Percentiles rank a stretch among this genome's conserved stretches.
Evolutionary conservation across 1,140 invertebrate genomes (phyloP).

Genomic region (Drosophila carrolli): DNA sequence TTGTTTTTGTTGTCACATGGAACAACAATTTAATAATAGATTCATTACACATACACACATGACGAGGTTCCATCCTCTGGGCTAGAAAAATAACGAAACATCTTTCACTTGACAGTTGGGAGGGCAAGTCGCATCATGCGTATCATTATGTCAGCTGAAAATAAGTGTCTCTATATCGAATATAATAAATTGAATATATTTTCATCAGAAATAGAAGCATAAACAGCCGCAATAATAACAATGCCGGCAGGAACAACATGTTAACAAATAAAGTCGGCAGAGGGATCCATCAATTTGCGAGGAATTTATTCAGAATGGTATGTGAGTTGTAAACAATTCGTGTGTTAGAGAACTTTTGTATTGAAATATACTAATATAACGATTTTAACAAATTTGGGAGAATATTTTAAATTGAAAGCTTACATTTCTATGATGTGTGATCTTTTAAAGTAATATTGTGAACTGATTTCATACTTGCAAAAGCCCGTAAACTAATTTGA

Average conservation of each 20-base stretch:
- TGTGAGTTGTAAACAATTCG: constrained; percentile 57
- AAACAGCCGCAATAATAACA: constrained; percentile 62
- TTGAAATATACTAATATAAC: too few relatives aligned
- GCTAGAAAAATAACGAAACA: constrained; percentile 55
- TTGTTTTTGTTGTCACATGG: constrained; percentile 65
- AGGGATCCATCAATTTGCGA: background rate
- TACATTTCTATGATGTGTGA: too few relatives aligned
- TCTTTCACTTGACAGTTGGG: constrained; percentile 49
- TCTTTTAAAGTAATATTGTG: too few relatives aligned
- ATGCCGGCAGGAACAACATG: constrained; percentile 57
- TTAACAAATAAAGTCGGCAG: constrained; percentile 60
- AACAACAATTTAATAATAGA: constrained; percentile 83
- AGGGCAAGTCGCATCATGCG: constrained; percentile 49
- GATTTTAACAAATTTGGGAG: too few relatives aligned
- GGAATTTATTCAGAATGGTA: constrained; percentile 6
- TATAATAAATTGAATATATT: constrained; percentile 83
- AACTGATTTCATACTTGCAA: too few relatives aligned
- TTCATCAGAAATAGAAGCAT: constrained; percentile 74
- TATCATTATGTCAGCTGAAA: constrained; percentile 74
- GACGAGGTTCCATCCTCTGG: constrained; percentile 28
- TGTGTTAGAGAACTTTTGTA: too few relatives aligned
- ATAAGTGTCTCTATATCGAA: constrained; percentile 76
- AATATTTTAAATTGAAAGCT: too few relatives aligned
- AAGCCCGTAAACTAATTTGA: too few relatives aligned
- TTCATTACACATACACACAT: constrained; percentile 67